Evolutionary conservation across 2,797 vertebrate species (phyloP).

Genomic region (Pseudomugil tenellus): DNA sequence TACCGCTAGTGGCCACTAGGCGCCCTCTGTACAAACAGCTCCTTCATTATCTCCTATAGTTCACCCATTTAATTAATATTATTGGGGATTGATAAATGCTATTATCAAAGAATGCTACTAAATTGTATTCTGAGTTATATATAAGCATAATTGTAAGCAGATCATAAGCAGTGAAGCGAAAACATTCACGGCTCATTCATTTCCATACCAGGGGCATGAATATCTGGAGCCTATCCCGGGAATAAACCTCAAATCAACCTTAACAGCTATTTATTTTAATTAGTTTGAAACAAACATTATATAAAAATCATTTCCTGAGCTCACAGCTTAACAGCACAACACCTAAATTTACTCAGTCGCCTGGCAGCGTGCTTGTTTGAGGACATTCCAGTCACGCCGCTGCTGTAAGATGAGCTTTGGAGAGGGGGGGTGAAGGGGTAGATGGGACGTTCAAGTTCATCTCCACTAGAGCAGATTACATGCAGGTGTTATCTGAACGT

Average conservation of each 20-base stretch:
- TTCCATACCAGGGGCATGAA: too few species aligned
- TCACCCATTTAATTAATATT: too few species aligned
- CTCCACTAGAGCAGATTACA: background rate
- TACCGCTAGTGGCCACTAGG: background rate
- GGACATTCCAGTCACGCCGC: slow-evolving; percentile 14
- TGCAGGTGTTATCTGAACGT: background rate
- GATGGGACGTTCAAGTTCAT: slow-evolving; percentile 1
- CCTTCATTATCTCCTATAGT: too few species aligned
- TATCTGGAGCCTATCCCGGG: too few species aligned
- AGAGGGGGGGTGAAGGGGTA: background rate
- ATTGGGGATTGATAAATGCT: too few species aligned
- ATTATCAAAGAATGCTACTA: too few species aligned
- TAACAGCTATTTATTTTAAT: slow-evolving; percentile 19
- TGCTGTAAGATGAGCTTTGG: slow-evolving; percentile 41
- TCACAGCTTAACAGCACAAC: slow-evolving; percentile 14
- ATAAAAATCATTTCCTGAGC: slow-evolving; percentile 7
- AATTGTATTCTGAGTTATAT: background rate
- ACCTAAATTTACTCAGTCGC: background rate
- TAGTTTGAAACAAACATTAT: background rate
- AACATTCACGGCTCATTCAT: too few species aligned
- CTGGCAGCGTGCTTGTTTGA: background rate
- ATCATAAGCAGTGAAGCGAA: too few species aligned
- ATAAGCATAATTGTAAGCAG: background rate
- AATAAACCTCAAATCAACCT: too few species aligned
- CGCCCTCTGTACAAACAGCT: background rate